Conservation (phyloP, 92 coral and sea anemone genomes). For the Blastomussa wellsi region DNA sequence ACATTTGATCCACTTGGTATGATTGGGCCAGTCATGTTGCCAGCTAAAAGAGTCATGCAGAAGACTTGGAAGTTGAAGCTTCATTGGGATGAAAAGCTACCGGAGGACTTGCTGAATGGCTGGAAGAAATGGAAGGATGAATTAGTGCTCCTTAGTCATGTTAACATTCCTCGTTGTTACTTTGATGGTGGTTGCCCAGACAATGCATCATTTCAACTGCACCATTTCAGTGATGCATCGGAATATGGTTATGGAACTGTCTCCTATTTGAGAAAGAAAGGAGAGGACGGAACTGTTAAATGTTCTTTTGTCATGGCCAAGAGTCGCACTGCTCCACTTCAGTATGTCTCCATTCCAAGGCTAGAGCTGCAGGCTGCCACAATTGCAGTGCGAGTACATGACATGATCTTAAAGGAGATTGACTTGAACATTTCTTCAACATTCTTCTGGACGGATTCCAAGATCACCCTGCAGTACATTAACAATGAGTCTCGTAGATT, state of each 20-base stretch:
- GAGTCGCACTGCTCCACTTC: slow-evolving; percentile 61
- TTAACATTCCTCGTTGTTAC: slow-evolving; percentile 50
- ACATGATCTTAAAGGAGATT: slow-evolving; percentile 48
- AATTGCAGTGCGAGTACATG: slow-evolving; percentile 53
- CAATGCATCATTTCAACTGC: slow-evolving; percentile 46
- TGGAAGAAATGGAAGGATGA: slow-evolving; percentile 56
- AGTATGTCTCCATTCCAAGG: slow-evolving; percentile 60
- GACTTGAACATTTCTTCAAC: slow-evolving; percentile 39
- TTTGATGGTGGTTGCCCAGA: slow-evolving; percentile 36
- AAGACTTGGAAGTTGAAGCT: slow-evolving; percentile 64
- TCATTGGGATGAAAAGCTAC: slow-evolving; percentile 56
- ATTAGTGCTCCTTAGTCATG: slow-evolving; percentile 46
- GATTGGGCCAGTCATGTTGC: slow-evolving; percentile 44
- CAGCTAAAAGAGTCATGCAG: too few relatives aligned
- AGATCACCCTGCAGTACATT: slow-evolving; percentile 48
- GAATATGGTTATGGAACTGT: slow-evolving; percentile 63
- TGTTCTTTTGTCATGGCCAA: slow-evolving; percentile 62
- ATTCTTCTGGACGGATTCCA: slow-evolving; percentile 62
- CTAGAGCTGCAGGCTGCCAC: slow-evolving; percentile 65
- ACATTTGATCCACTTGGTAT: slow-evolving; percentile 60
- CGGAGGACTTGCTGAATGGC: slow-evolving; percentile 41
- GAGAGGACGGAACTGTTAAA: slow-evolving; percentile 33
- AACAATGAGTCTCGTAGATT: slow-evolving; percentile 51
- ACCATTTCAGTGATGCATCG: slow-evolving; percentile 65
- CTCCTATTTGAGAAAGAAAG: slow-evolving; percentile 53